Conservation (phyloP, 2,888 invertebrate genomes). For the Tridacna crocea region DNA sequence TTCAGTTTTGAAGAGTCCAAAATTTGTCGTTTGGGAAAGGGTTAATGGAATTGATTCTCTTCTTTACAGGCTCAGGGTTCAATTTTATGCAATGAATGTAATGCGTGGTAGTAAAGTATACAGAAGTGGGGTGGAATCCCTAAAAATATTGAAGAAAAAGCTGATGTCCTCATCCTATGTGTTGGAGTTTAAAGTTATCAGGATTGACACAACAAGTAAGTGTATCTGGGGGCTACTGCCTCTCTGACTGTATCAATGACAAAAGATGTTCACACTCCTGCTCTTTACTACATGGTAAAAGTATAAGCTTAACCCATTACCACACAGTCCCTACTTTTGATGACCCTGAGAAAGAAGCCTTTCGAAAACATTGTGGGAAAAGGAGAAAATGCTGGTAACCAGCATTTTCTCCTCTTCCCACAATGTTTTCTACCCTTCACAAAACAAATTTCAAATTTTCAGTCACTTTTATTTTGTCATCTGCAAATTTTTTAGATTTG, state of each 20-base stretch:
- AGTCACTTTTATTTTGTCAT: too few relatives aligned
- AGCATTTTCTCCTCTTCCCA: too few relatives aligned
- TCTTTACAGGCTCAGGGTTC: slow-evolving; percentile 72
- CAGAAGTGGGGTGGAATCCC: slow-evolving; percentile 67
- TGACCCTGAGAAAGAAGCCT: too few relatives aligned
- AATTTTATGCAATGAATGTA: slow-evolving; percentile 72
- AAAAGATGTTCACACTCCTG: not conserved
- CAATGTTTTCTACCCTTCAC: too few relatives aligned
- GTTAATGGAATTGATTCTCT: too few relatives aligned
- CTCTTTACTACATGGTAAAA: too few relatives aligned
- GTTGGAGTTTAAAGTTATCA: slow-evolving; percentile 90
- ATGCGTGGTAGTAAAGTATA: slow-evolving; percentile 52
- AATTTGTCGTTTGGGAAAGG: too few relatives aligned
- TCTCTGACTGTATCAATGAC: not conserved
- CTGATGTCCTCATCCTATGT: slow-evolving; percentile 89
- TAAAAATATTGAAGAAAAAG: slow-evolving; percentile 88
- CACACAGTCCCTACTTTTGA: too few relatives aligned
- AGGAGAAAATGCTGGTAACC: slow-evolving; percentile 1
- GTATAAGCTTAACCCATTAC: too few relatives aligned
- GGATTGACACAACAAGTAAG: slow-evolving; percentile 89
- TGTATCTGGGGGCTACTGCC: not conserved
- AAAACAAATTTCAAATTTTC: too few relatives aligned
- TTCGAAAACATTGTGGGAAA: slow-evolving; percentile 6
- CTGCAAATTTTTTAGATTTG: too few relatives aligned
- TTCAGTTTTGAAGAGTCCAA: too few relatives aligned